Percentiles rank a stretch among this genome's conserved stretches.
Evolutionary conservation across 2,888 invertebrate species (phyloP).

Genomic region (Hypena proboscidalis): DNA sequence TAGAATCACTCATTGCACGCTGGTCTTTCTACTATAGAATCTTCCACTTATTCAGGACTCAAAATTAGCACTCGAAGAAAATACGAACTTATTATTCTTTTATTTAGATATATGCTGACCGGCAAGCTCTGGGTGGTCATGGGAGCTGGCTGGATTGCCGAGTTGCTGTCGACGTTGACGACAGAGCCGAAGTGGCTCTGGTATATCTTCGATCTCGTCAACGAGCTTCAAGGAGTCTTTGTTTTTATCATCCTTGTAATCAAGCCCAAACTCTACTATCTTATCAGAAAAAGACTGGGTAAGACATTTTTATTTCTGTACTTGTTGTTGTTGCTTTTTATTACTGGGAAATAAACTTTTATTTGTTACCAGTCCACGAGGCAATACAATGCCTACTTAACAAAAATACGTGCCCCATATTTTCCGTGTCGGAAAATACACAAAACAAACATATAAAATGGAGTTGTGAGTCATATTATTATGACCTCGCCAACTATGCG

Average conservation of each 20-base stretch:
- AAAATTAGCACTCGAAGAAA: no score
- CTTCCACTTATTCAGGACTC: no score
- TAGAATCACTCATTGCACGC: no score
- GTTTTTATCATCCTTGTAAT: slow-evolving; percentile 90
- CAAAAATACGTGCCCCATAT: no score
- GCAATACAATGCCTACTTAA: no score
- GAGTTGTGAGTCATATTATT: background rate
- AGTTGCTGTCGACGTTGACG: slow-evolving; percentile 86
- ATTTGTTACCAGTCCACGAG: no score
- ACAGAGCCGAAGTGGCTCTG: slow-evolving; percentile 78
- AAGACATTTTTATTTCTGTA: no score
- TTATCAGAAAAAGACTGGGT: slow-evolving; percentile 85
- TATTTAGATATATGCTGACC: slow-evolving; percentile 87
- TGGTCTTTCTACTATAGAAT: no score
- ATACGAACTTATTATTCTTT: no score
- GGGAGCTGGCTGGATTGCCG: slow-evolving; percentile 91
- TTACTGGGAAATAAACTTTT: no score
- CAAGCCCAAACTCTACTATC: slow-evolving; percentile 87
- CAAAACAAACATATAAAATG: slow-evolving; percentile 12
- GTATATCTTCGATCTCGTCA: slow-evolving; percentile 87
- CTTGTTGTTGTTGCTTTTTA: no score
- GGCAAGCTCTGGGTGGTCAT: slow-evolving; percentile 91
- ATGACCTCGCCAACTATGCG: no score
- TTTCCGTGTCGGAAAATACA: background rate
- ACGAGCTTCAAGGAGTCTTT: slow-evolving; percentile 89